Evolutionary conservation across 2,888 invertebrate genomes (phyloP).

Genomic region (Pterostichus madidus): DNA sequence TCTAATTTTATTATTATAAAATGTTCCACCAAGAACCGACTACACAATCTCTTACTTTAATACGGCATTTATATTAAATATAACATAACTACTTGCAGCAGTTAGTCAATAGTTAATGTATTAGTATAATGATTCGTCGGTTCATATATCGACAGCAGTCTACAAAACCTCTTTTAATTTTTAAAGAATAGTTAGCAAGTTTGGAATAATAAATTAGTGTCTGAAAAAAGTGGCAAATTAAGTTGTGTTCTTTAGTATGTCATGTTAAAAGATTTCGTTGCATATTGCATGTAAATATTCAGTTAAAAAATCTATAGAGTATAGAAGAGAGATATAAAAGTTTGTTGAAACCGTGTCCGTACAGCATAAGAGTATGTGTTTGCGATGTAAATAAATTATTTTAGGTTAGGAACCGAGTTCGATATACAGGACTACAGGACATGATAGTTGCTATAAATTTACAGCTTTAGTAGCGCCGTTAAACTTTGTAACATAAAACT

Average conservation of each 20-base stretch:
- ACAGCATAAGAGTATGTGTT: conserved; percentile 6
- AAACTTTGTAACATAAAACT: conserved; percentile 57
- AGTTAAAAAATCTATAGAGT: not conserved
- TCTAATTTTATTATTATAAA: no score
- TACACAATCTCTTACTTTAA: no score
- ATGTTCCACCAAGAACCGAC: no score
- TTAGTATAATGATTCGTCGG: no score
- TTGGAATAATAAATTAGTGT: conserved; percentile 2
- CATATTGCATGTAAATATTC: conserved; percentile 11
- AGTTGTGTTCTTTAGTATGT: not conserved
- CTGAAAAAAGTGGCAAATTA: conserved; percentile 12
- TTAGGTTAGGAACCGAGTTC: conserved; percentile 47
- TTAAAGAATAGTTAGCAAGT: no score
- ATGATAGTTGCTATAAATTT: conserved; percentile 53
- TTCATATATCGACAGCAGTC: no score
- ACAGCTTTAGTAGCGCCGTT: conserved; percentile 58
- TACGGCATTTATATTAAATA: no score
- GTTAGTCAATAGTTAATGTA: no score
- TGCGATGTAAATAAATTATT: conserved; percentile 42
- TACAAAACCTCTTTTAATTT: no score
- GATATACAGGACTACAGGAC: conserved; percentile 19
- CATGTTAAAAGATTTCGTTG: conserved; percentile 13
- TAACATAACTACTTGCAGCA: no score
- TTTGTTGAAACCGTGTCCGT: conserved; percentile 1
- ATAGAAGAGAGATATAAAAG: not conserved